Evolutionary conservation across 2,888 invertebrate genomes (phyloP).

Genomic region (Campopleginae sp.): DNA sequence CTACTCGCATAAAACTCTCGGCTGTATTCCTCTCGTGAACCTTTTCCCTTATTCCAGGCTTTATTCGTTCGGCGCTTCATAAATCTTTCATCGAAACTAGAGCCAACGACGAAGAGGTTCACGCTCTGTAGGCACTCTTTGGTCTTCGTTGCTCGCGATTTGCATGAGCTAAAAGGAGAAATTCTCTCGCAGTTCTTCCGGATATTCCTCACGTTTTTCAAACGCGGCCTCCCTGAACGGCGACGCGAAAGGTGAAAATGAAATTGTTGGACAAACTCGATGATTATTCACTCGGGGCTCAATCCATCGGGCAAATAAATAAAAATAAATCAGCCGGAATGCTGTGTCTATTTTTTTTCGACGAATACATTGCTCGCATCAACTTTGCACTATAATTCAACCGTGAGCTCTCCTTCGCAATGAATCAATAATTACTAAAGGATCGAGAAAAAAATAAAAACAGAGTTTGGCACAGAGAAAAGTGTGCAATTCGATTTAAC

Average conservation of each 20-base stretch:
- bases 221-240: conserved; percentile 12
- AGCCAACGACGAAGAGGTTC: conserved; percentile 56
- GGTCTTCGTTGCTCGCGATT: conserved; percentile 52
- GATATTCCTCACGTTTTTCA: conserved; percentile 18
- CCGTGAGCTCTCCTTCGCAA: background rate
- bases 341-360: background rate
- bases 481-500: conserved; percentile 75
- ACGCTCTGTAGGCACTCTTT: conserved; percentile 47
- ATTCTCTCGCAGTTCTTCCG: conserved; percentile 35
- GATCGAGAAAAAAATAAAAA: conserved; percentile 51
- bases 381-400: conserved; percentile 6
- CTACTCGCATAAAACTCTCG: conserved; percentile 34
- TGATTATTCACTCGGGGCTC: conserved; percentile 31
- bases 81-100: conserved; percentile 77
- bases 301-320: conserved; percentile 63
- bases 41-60: conserved; percentile 30
- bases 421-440: conserved; percentile 49
- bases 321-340: background rate
- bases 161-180: conserved; percentile 54
- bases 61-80: conserved; percentile 70
- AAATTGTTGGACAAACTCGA: conserved; percentile 60
- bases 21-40: conserved; percentile 39
- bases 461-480: conserved; percentile 69
- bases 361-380: conserved; percentile 27
- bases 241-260: conserved; percentile 50